These are phyloP conservation scores for Scaeva pyrastri DNA, from an alignment of 2,888 invertebrate genomes.

Conservation along the genomic window DNA sequence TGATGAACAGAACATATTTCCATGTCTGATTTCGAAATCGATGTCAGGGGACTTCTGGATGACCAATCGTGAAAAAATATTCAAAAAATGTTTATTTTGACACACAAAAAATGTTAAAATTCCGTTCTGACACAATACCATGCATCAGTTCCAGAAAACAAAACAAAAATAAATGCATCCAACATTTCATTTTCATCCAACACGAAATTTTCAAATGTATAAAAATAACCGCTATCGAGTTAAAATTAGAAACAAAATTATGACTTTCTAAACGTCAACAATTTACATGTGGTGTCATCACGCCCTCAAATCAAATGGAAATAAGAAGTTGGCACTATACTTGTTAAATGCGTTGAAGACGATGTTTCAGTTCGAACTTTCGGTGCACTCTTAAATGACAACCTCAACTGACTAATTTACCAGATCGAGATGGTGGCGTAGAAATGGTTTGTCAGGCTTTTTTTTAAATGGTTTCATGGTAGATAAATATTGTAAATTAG, in stretches of 20 bases:
- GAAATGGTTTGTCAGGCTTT: conserved; percentile 63
- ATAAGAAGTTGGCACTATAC: conserved; percentile 24
- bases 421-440: conserved; percentile 27
- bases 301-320: conserved; percentile 1
- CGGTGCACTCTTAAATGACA: conserved; percentile 27
- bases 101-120: conserved; percentile 6
- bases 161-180: not conserved
- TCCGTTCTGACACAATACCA: not conserved
- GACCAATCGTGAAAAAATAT: not conserved
- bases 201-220: not conserved
- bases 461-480: conserved; percentile 39
- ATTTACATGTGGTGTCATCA: conserved; percentile 15
- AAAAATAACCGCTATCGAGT: not conserved
- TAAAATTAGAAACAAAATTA: conserved; percentile 7
- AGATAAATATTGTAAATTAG: conserved; percentile 60
- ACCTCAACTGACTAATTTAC: conserved; percentile 65
- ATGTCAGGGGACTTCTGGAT: not conserved
- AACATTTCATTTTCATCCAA: not conserved
- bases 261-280: conserved; percentile 6
- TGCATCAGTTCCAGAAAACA: not conserved
- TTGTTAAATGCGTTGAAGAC: too few species aligned
- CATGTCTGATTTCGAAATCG: not conserved
- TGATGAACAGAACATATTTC: too few species aligned
- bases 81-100: not conserved
- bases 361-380: not conserved